Evolutionary conservation across 2,113 vertebrate species (phyloP).

Genomic region (Microcebus griseorufus): DNA sequence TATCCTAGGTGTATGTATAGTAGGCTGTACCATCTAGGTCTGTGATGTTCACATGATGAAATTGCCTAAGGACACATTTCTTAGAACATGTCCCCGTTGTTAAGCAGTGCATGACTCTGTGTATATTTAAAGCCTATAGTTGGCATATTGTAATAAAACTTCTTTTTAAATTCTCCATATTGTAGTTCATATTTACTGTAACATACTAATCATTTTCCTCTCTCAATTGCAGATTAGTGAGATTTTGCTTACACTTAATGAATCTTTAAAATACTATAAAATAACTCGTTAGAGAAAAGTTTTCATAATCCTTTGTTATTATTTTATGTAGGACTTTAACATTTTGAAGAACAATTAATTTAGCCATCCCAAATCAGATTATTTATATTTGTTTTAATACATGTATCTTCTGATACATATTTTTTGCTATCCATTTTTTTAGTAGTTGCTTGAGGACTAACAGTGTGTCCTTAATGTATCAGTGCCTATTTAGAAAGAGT

Average conservation of each 20-base stretch:
- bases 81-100: too few species aligned
- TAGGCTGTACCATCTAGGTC: too few species aligned
- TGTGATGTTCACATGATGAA: too few species aligned
- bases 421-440: background rate
- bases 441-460: background rate
- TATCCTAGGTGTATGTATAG: too few species aligned
- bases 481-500: background rate
- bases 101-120: background rate
- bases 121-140: background rate
- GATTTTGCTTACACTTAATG: background rate
- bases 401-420: background rate
- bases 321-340: background rate
- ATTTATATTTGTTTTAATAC: background rate
- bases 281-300: background rate
- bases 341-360: background rate
- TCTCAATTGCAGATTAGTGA: background rate
- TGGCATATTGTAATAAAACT: background rate
- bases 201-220: background rate
- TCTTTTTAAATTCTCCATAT: background rate
- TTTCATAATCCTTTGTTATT: background rate
- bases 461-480: background rate
- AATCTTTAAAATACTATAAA: background rate
- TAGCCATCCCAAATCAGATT: background rate
- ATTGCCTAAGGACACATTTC: background rate
- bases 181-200: background rate